Conservation (phyloP, 2,797 vertebrate species). For the Kryptolebias ocellatus region DNA sequence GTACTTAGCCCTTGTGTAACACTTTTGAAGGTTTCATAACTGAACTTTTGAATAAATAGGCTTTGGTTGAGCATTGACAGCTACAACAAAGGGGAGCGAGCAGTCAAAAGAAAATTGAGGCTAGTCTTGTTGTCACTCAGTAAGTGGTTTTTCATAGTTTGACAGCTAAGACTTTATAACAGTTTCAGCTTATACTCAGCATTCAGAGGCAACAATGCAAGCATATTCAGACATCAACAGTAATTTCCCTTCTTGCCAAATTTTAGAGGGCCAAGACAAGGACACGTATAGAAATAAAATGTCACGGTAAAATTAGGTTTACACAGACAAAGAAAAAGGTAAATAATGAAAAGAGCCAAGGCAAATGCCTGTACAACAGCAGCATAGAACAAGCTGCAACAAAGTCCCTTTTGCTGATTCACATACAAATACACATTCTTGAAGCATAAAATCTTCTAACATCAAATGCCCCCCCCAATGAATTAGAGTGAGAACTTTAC, state of each 20-base stretch:
- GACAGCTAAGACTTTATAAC: constrained; percentile 37
- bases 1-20: neutral
- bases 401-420: constrained; percentile 16
- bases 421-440: neutral
- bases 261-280: constrained; percentile 10
- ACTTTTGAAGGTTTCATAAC: neutral
- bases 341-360: constrained; percentile 19
- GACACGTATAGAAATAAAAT: constrained; percentile 37
- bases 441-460: neutral
- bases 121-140: constrained; percentile 18
- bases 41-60: neutral
- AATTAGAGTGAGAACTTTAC: neutral
- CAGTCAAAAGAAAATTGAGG: constrained; percentile 9
- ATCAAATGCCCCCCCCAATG: constrained; percentile 19
- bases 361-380: constrained; percentile 27
- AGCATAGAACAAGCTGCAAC: neutral
- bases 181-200: constrained; percentile 29
- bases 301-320: constrained; percentile 48
- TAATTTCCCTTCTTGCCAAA: constrained; percentile 25
- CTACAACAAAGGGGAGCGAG: constrained; percentile 35
- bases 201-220: constrained; percentile 17
- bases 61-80: constrained; percentile 22
- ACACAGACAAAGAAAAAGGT: neutral
- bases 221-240: constrained; percentile 9
- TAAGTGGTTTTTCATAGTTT: constrained; percentile 27